These are phyloP conservation scores for Hemaris fuciformis DNA, from an alignment of 2,888 invertebrate genomes.

Conservation along the genomic window DNA sequence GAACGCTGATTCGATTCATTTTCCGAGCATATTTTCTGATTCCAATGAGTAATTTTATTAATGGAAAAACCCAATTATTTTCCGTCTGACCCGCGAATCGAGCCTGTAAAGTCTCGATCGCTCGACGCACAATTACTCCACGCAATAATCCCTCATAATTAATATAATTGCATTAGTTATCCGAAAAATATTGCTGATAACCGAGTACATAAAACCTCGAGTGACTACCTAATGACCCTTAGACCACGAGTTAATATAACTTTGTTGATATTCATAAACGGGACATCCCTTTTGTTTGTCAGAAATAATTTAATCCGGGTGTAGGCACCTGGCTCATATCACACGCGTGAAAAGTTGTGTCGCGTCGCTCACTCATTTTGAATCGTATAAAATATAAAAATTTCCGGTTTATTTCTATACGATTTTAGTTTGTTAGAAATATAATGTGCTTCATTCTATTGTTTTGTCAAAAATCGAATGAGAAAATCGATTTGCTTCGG, in stretches of 20 bases:
- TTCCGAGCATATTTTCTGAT: too few relatives aligned
- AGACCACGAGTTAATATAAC: slow-evolving; percentile 32
- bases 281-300: slow-evolving; percentile 37
- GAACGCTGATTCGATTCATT: too few relatives aligned
- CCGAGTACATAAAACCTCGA: not conserved
- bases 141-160: too few relatives aligned
- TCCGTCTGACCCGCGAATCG: too few relatives aligned
- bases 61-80: too few relatives aligned
- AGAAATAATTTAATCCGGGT: slow-evolving; percentile 40
- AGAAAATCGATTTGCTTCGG: too few relatives aligned
- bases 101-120: too few relatives aligned
- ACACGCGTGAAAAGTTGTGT: slow-evolving; percentile 1
- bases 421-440: not conserved
- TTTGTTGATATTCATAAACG: slow-evolving; percentile 42
- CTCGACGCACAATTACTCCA: too few relatives aligned
- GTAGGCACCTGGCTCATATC: slow-evolving; percentile 37
- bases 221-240: slow-evolving; percentile 17
- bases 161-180: not conserved
- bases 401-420: not conserved
- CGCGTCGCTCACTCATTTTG: not conserved
- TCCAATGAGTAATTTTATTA: too few relatives aligned
- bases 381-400: not conserved
- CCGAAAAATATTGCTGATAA: not conserved
- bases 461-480: too few relatives aligned
- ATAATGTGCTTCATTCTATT: not conserved